Base-by-base conservation (phyloP, 1,140 invertebrate genomes). In the Nebria ingens region DNA sequence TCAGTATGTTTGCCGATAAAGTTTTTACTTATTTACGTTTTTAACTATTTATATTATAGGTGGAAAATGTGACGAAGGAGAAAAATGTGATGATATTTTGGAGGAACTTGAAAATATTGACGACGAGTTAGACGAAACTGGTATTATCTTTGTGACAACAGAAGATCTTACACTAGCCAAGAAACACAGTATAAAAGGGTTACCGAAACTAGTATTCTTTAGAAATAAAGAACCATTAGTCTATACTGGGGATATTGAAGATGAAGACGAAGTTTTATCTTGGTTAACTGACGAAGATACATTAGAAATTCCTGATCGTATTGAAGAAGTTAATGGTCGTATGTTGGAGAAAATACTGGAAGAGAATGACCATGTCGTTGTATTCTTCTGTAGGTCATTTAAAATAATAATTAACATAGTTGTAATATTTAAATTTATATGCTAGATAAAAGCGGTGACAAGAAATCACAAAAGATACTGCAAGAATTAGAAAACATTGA, bases 251-350 rank as follows among this genome's bases (percentile, higher is more conserved):
- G 87, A 93, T 71, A 75, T 96, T 49, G 83, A 88, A 59, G 90
- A 96, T 70, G 91, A 93, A 71, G 90, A 95, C 65, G 88, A 92
- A 69, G 88, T 91, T 2, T 67, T 96, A 12, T 82, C 87, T 4
- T 96, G 92, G 92, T 74, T 95, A 3, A 94, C 91, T 1, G 90
- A 93, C 68, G 91, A 94, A 69, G 83, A 93, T 53, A 95, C 89
- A 13, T 72, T 95, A 0, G 90, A 95, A 72, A 87, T 92, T 61
- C 91, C 91, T 20, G 92, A 93, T 49, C 83, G 88, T 70, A 97
- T 97, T 68, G 93, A 97, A 71, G 91, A 95, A 76, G 90, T 97
- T 19, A 95, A 94, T 67, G 74, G 79, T 0, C 87, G 81, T 70
- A 94, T 96, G 91, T 73, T 97, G 65, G 90, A 94, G 63, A 92